These are phyloP conservation scores for Philypnodon macrostomus DNA, from an alignment of 2,797 vertebrate species.

Conservation along the genomic window DNA sequence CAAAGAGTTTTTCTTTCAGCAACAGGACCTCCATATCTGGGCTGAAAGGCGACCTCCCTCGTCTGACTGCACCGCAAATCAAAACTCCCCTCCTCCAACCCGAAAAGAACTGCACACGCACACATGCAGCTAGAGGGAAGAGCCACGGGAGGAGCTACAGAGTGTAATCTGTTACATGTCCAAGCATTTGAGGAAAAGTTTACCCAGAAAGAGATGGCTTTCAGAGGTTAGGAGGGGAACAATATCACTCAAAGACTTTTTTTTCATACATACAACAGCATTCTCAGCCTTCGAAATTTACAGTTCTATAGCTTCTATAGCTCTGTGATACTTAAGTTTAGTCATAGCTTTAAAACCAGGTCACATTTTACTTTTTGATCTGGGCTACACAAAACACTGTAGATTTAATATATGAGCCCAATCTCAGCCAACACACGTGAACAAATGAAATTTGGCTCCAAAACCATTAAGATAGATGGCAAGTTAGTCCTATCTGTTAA, in stretches of 20 bases:
- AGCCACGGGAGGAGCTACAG: slow-evolving; percentile 50
- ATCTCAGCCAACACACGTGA: too few species aligned
- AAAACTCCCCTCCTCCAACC: slow-evolving; percentile 62
- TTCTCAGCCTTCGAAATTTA: too few species aligned
- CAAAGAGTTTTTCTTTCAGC: slow-evolving; percentile 35
- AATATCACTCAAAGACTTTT: slow-evolving; percentile 21
- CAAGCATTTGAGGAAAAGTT: slow-evolving; percentile 27
- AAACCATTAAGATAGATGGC: too few species aligned
- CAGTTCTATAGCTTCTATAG: too few species aligned
- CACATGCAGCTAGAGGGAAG: slow-evolving; percentile 31
- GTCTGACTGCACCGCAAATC: slow-evolving; percentile 56
- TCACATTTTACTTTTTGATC: too few species aligned
- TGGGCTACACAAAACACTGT: too few species aligned
- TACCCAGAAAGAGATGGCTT: slow-evolving; percentile 9
- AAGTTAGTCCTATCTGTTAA: too few species aligned
- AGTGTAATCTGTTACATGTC: slow-evolving; percentile 37
- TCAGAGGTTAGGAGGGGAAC: slow-evolving; percentile 13
- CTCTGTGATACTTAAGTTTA: too few species aligned
- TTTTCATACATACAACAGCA: too few species aligned
- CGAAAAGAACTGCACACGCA: slow-evolving; percentile 28
- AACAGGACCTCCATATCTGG: slow-evolving; percentile 55
- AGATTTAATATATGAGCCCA: too few species aligned
- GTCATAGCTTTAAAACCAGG: too few species aligned
- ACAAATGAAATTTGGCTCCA: too few species aligned
- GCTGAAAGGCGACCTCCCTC: slow-evolving; percentile 65